Conservation (phyloP, 2,113 vertebrate genomes). For the Sardina pilchardus region DNA sequence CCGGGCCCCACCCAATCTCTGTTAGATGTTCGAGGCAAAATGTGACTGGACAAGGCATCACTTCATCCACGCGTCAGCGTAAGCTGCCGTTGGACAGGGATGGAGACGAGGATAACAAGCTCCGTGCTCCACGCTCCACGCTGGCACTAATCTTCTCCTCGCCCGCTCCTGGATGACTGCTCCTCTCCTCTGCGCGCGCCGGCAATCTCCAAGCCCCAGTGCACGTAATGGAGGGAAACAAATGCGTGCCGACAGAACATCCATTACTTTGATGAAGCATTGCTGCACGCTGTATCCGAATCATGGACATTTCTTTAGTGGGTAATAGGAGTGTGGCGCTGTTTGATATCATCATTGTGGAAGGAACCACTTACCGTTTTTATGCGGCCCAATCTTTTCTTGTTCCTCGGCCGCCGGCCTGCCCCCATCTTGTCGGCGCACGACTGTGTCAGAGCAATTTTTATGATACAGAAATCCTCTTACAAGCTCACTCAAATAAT, state of each 20-base stretch:
- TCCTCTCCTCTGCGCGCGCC: not conserved
- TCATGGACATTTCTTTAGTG: not conserved
- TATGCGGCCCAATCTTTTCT: not conserved
- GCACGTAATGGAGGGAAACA: slow-evolving; percentile 25
- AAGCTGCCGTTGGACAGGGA: not conserved
- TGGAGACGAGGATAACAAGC: not conserved
- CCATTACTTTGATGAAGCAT: slow-evolving; percentile 35
- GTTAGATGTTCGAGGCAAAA: not conserved
- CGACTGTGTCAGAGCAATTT: not conserved
- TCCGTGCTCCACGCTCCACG: not conserved
- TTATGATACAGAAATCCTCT: not conserved
- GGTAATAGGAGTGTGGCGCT: slow-evolving; percentile 11
- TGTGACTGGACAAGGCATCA: not conserved
- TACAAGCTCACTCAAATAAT: not conserved
- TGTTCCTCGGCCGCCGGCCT: not conserved
- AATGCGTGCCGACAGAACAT: slow-evolving; percentile 24
- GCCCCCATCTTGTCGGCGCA: not conserved
- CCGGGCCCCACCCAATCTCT: not conserved
- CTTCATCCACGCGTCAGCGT: not conserved
- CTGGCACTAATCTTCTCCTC: not conserved
- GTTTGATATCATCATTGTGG: slow-evolving; percentile 24
- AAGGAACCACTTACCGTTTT: slow-evolving; percentile 21
- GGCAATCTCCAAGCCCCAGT: slow-evolving; percentile 23
- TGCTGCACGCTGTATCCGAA: not conserved
- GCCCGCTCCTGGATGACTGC: not conserved